These are phyloP conservation scores for Stigmatopora argus DNA, from an alignment of 2,113 vertebrate species.

Conservation along the genomic window DNA sequence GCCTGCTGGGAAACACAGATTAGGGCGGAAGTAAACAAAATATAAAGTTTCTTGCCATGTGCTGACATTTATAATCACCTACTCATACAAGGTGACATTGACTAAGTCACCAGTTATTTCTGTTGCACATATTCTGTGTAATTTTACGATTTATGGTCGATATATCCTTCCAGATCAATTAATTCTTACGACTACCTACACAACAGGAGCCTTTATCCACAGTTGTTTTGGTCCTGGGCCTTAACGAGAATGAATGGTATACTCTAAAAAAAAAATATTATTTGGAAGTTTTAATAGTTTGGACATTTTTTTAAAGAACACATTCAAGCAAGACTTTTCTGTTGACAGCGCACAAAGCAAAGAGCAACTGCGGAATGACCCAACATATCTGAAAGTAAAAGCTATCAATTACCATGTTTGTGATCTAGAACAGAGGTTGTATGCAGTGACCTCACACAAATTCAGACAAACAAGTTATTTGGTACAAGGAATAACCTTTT, in stretches of 20 bases:
- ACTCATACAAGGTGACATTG: conserved; percentile 26
- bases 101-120: conserved; percentile 27
- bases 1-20: conserved; percentile 27
- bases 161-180: no score
- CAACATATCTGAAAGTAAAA: not conserved
- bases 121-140: not conserved
- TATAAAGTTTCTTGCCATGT: conserved; percentile 19
- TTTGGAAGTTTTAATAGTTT: no score
- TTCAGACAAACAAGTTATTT: not conserved
- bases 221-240: no score
- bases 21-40: conserved; percentile 29
- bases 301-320: no score
- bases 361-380: not conserved
- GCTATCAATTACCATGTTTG: not conserved
- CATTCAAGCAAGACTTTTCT: no score
- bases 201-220: no score
- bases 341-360: no score
- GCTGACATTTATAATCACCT: conserved; percentile 14
- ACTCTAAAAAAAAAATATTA: no score
- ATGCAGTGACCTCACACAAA: not conserved
- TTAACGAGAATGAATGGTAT: no score
- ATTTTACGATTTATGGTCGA: no score
- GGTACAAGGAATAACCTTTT: conserved; percentile 1
- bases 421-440: not conserved
- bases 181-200: no score